phyloP scores from a whole-genome alignment of 2,113 vertebrate species.

The Scatophagus argus region DNA sequence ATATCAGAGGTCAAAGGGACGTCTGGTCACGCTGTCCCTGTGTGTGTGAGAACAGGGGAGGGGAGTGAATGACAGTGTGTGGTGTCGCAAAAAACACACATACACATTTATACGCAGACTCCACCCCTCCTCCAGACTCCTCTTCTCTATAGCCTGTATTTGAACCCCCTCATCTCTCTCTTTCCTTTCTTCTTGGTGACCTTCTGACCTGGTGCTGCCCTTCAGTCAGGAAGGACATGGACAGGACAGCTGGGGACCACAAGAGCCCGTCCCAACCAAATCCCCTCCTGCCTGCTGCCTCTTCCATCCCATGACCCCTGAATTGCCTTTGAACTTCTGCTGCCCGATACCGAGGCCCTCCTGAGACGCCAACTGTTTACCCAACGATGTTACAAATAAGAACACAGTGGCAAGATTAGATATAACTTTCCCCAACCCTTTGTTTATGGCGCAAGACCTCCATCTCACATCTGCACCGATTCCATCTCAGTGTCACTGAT shows the following conservation, averaged over 20 bases:
- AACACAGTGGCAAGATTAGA: slow-evolving; percentile 36
- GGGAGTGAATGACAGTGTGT: slow-evolving; percentile 57
- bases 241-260: slow-evolving; percentile 82
- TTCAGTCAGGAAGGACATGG: slow-evolving; percentile 50
- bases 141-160: slow-evolving; percentile 56
- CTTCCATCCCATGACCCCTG: slow-evolving; percentile 71
- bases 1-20: slow-evolving; percentile 77
- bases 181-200: slow-evolving; percentile 75
- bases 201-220: slow-evolving; percentile 66
- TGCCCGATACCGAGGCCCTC: slow-evolving; percentile 22
- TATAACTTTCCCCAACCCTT: slow-evolving; percentile 29
- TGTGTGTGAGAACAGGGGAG: slow-evolving; percentile 61
- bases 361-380: slow-evolving; percentile 56
- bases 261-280: slow-evolving; percentile 63
- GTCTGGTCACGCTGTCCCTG: slow-evolving; percentile 76
- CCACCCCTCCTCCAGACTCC: slow-evolving; percentile 40
- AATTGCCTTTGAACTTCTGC: slow-evolving; percentile 75
- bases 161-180: slow-evolving; percentile 60
- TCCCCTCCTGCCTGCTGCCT: slow-evolving; percentile 57
- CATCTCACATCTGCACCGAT: slow-evolving; percentile 45
- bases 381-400: slow-evolving; percentile 45
- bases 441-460: slow-evolving; percentile 44
- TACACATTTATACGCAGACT: slow-evolving; percentile 17
- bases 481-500: slow-evolving; percentile 55
- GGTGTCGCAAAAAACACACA: slow-evolving; percentile 53